Evolutionary conservation across 2,113 vertebrate species (phyloP).

Genomic region (Otocyon megalotis): DNA sequence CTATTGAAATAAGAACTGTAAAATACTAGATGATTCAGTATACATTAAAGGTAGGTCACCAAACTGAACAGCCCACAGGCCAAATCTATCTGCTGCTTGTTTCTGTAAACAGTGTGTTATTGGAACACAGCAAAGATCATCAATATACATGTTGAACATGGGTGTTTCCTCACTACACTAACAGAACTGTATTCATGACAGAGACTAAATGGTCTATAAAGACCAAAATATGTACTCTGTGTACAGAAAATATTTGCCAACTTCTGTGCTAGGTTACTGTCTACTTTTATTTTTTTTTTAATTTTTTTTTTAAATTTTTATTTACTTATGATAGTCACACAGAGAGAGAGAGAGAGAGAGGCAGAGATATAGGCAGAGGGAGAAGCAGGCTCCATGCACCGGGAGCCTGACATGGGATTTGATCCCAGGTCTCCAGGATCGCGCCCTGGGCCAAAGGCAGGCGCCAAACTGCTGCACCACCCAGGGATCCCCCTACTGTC

Average conservation of each 20-base stretch:
- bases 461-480: too few species aligned
- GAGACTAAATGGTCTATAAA: not conserved
- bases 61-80: not conserved
- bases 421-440: too few species aligned
- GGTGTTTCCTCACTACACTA: not conserved
- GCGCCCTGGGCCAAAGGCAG: too few species aligned
- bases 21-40: not conserved
- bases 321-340: too few species aligned
- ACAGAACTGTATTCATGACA: not conserved
- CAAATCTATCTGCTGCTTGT: not conserved
- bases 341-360: too few species aligned
- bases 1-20: not conserved
- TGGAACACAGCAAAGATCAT: not conserved
- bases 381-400: too few species aligned
- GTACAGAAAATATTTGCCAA: not conserved
- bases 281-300: too few species aligned
- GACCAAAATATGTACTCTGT: not conserved
- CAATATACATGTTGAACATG: not conserved
- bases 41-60: not conserved
- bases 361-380: too few species aligned
- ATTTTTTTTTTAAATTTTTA: too few species aligned
- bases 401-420: too few species aligned
- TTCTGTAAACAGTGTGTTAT: not conserved
- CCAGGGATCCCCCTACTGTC: too few species aligned
- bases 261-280: not conserved